These are phyloP conservation scores for Drosophila sturtevanti DNA, from an alignment of 1,140 invertebrate genomes.

Conservation along the genomic window DNA sequence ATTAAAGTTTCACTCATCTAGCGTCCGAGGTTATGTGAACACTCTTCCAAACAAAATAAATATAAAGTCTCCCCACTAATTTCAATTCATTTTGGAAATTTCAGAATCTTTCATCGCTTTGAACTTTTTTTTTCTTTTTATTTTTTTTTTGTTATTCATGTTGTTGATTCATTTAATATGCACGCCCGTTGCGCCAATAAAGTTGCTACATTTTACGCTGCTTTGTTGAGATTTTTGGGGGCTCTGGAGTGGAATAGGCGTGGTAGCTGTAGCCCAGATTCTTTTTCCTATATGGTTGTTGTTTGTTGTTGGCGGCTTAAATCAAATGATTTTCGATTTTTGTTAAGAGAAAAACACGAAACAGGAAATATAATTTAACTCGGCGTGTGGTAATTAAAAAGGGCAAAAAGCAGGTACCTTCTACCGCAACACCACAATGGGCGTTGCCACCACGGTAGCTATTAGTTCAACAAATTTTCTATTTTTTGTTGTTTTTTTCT, in stretches of 20 bases:
- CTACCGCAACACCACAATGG: conserved; percentile 9
- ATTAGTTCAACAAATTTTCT: conserved; percentile 68
- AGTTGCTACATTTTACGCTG: conserved; percentile 79
- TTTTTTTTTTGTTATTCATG: conserved; percentile 19
- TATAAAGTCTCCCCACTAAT: not conserved
- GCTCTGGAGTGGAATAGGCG: not conserved
- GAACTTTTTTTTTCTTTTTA: conserved; percentile 27
- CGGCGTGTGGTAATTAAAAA: conserved; percentile 80
- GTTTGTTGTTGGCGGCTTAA: conserved; percentile 61
- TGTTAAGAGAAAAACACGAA: conserved; percentile 23
- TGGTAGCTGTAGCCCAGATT: conserved; percentile 23
- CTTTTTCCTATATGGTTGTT: not conserved
- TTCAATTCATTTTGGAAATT: not conserved
- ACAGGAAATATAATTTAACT: conserved; percentile 81
- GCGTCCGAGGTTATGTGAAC: not conserved
- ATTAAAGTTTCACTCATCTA: not conserved
- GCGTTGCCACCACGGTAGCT: conserved; percentile 70
- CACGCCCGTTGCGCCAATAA: conserved; percentile 74
- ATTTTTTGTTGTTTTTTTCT: conserved; percentile 31
- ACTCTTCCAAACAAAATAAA: not conserved
- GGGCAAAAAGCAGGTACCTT: conserved; percentile 73
- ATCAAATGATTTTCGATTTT: conserved; percentile 64
- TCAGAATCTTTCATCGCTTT: not conserved
- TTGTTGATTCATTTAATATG: conserved; percentile 68
- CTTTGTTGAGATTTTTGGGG: not conserved